Base-by-base conservation (phyloP, 2,113 vertebrate species). In the Syrmaticus mikado region DNA sequence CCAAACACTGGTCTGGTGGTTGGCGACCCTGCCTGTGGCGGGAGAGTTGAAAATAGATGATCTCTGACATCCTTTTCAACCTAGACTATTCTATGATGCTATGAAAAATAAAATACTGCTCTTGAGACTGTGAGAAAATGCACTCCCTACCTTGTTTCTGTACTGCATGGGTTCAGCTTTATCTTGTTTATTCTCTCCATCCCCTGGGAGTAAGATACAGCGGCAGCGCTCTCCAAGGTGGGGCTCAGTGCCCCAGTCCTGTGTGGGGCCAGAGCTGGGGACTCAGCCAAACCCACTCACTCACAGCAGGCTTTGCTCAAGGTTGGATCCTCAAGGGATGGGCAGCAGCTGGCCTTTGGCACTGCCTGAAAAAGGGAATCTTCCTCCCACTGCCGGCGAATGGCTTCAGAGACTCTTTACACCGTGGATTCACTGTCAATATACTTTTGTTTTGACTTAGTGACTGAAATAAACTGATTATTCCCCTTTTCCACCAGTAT, bases 391-490 rank as follows among this genome's bases (percentile, higher is more conserved):
- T 0, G 0, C n/a, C 0, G 0, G 61, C 40, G 57, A 53, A 48
- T 36, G 66, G 32, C 70, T 95, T 86, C 75, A 93, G 86, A 14
- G 57, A 61, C 70, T 72, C 77, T 95, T 93, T 93, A 79, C 43
- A 52, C 34, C 40, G 25, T 77, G 82, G 85, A 92, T 93, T 94
- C 76, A 66, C 94, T 85, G 92, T 90, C 93, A 94, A 74, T 83
- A 94, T 81, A 95, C 64, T 95, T 96, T 85, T 95, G 79, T 93
- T 94, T 96, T 95, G 94, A 94, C 64, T 87, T 94, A 91, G 87
- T 94, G 85, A 85, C 85, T 91, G 94, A 95, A 95, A 90, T 94
- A 95, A 96, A 94, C 75, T 94, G 87, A 95, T 95, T 95, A 95
- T 93, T 94, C 86, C 84, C 73, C 88, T 82, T 93, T 91, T 94